Evolutionary conservation across 2,113 vertebrate genomes (phyloP), one percentile per base, ranked within the genome.

Genomic region (Cephalopterus ornatus): DNA sequence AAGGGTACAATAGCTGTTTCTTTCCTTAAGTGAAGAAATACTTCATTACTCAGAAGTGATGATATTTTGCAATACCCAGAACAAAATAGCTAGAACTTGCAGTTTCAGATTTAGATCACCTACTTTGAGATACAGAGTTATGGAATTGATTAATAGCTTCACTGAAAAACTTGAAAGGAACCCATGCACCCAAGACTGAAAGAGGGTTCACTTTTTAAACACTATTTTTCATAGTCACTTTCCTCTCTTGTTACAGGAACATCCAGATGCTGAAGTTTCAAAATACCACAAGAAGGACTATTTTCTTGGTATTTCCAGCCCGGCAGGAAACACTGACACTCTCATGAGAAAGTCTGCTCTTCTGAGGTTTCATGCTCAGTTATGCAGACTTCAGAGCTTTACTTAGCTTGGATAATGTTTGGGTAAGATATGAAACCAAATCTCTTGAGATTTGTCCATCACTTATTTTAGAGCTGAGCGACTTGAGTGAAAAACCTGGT

Each of bases 361-460:
- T 93, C 91, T 81, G 92, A 96, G 92, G 91, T 97, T 97, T 97
- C 92, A 94, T 81, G 92, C 86, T 95, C 86, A 93, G 86, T 91
- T 96, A 94, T 87, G 93, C 91, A 93, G 92, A 94, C 88, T 94
- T 91, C 76, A 89, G 96, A 93, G 96, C 96, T 97, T 97, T 94
- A 97, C 93, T 96, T 95, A 97, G 93, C 92, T 89, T 92, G 76
- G 83, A 78, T 93, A 95, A 96, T 96, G 92, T 96, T 97, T 94
- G 95, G 88, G 76, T 89, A 96, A 96, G 95, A 95, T 89, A 91
- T n/a, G 76, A 97, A 97, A 92, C 65, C 70, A 93, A 91, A 91
- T 61, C 96, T 94, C 96, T 68, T 87, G 96, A 92, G 96, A 96
- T 82, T 73, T 96, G 93, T 92, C 80, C 80, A 86, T 89, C 90